Evolutionary conservation across 2,888 invertebrate species (phyloP).

Genomic region (Apodemia mormo): DNA sequence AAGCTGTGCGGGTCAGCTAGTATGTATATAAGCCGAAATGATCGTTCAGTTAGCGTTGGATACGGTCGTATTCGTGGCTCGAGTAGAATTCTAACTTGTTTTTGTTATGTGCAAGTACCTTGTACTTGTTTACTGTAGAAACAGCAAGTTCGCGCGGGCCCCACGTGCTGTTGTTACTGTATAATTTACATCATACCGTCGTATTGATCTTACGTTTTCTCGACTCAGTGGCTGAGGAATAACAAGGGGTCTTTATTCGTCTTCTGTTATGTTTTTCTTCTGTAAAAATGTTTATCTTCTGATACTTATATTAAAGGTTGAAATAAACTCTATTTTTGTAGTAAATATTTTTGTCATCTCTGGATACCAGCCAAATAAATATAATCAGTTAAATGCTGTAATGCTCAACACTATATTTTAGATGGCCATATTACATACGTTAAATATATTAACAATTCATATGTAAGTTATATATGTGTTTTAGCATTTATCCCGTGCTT

Average conservation of each 20-base stretch:
- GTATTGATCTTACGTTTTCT: constrained; percentile 15
- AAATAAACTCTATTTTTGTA: background rate
- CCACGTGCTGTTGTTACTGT: constrained; percentile 10
- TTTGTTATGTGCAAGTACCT: background rate
- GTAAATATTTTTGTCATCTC: too few relatives aligned
- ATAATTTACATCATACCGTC: constrained; percentile 10
- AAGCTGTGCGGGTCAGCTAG: too few relatives aligned
- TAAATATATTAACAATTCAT: too few relatives aligned
- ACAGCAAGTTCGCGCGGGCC: background rate
- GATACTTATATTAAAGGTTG: background rate
- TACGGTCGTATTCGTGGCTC: background rate
- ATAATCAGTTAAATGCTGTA: too few relatives aligned
- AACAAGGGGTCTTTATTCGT: constrained; percentile 3
- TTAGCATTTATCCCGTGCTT: too few relatives aligned
- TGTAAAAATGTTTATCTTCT: background rate
- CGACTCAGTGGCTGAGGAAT: constrained; percentile 1
- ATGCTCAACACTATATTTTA: too few relatives aligned
- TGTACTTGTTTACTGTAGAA: background rate
- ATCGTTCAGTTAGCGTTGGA: background rate
- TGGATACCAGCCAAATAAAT: too few relatives aligned
- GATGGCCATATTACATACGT: too few relatives aligned
- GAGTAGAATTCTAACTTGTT: background rate
- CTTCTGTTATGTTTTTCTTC: background rate
- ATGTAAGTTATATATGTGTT: too few relatives aligned
- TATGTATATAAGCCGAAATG: background rate